A percentile compares a stretch with the other conserved stretches of the same genome.
Evolutionary conservation across 2,113 vertebrate genomes (phyloP).

Genomic region (Carassius gibelio): DNA sequence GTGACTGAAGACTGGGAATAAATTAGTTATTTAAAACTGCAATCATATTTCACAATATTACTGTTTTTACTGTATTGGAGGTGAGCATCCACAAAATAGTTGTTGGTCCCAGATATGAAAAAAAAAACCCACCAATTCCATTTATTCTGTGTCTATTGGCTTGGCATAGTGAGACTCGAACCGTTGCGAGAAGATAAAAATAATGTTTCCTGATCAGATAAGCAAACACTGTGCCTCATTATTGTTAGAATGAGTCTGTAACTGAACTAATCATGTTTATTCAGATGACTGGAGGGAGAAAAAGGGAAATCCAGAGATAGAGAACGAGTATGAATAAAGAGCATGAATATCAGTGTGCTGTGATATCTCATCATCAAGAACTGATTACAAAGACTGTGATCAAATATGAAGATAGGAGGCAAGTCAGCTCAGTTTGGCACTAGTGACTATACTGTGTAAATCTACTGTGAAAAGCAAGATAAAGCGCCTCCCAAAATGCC

Average conservation of each 20-base stretch:
- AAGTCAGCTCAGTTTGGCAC: background rate
- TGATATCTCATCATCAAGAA: slow-evolving; percentile 38
- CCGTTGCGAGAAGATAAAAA: slow-evolving; percentile 21
- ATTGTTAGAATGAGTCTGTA: slow-evolving; percentile 35
- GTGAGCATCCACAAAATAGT: background rate
- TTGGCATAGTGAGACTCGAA: slow-evolving; percentile 20
- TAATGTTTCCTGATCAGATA: slow-evolving; percentile 49
- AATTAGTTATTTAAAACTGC: background rate
- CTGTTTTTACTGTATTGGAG: background rate
- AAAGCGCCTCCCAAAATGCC: slow-evolving; percentile 14
- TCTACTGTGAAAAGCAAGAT: slow-evolving; percentile 33
- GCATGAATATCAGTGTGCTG: slow-evolving; percentile 23
- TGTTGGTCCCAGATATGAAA: background rate
- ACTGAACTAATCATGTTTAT: slow-evolving; percentile 45
- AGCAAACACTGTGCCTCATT: slow-evolving; percentile 38
- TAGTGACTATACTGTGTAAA: slow-evolving; percentile 37
- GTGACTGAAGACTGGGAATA: background rate
- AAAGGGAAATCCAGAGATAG: slow-evolving; percentile 18
- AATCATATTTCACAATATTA: background rate
- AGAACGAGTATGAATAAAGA: background rate
- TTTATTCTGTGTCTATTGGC: background rate
- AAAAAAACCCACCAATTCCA: background rate
- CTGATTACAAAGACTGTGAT: slow-evolving; percentile 37
- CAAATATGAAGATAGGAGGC: slow-evolving; percentile 21
- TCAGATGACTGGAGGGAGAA: slow-evolving; percentile 35